Evolutionary conservation across 2,888 invertebrate genomes (phyloP).

Genomic region (Cremastobaeus sp.): DNA sequence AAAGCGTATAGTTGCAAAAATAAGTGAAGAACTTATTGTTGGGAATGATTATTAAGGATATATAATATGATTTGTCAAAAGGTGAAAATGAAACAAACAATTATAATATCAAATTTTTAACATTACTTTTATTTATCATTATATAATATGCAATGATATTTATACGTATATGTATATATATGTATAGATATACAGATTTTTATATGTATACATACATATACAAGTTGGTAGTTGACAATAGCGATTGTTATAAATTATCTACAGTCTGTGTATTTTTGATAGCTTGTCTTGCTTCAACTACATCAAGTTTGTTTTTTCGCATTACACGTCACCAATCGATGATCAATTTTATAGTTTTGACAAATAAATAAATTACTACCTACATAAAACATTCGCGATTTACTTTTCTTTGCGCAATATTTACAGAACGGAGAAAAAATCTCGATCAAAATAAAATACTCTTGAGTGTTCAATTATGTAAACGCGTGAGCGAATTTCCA

Average conservation of each 20-base stretch:
- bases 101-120: conserved; percentile 68
- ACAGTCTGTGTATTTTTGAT: conserved; percentile 69
- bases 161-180: conserved; percentile 68
- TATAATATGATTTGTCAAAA: neutral
- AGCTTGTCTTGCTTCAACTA: conserved; percentile 63
- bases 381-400: conserved; percentile 73
- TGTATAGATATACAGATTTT: conserved; percentile 35
- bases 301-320: conserved; percentile 49
- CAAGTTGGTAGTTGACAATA: conserved; percentile 72
- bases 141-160: conserved; percentile 75
- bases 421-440: conserved; percentile 70
- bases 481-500: conserved; percentile 60
- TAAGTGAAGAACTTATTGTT: no score
- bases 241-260: conserved; percentile 77
- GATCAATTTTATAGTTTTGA: conserved; percentile 63
- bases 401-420: conserved; percentile 68
- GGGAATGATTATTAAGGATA: neutral
- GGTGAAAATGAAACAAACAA: conserved; percentile 17
- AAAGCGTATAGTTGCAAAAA: no score
- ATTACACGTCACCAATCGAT: conserved; percentile 56
- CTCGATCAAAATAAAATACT: conserved; percentile 64
- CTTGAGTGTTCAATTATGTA: conserved; percentile 60
- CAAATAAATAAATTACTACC: conserved; percentile 76
- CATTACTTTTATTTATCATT: conserved; percentile 76
- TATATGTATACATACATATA: conserved; percentile 66